Percentiles rank a stretch among this genome's conserved stretches.
phyloP scores from a whole-genome alignment of 2,888 invertebrate species.

The Pristionchus exspectatus region DNA sequence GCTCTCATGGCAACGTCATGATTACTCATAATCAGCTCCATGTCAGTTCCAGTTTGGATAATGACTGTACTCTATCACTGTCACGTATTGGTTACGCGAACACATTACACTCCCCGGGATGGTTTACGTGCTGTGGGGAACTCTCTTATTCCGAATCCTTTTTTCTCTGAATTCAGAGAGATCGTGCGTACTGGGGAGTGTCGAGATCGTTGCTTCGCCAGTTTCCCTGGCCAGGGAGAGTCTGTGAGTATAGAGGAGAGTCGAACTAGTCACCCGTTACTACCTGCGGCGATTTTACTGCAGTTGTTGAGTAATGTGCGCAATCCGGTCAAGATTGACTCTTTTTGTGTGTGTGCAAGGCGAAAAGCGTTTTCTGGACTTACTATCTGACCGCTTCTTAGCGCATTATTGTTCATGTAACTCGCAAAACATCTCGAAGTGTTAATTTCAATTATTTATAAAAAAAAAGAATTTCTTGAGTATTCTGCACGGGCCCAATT shows the following conservation, averaged over 20 bases:
- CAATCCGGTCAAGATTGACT: conserved; percentile 19
- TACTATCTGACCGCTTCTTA: no score
- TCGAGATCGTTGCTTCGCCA: no score
- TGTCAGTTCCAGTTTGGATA: conserved; percentile 33
- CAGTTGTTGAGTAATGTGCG: not conserved
- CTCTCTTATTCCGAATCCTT: not conserved
- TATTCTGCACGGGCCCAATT: not conserved
- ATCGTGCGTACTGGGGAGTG: not conserved
- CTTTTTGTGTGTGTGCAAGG: not conserved
- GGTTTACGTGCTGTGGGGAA: no score
- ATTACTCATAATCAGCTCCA: not conserved
- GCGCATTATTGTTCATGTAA: no score
- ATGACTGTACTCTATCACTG: not conserved
- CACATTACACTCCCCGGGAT: not conserved
- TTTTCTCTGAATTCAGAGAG: not conserved
- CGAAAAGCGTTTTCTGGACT: no score
- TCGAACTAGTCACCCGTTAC: conserved; percentile 1
- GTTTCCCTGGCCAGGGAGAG: not conserved
- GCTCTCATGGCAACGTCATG: not conserved
- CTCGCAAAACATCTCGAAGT: no score
- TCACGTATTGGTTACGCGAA: not conserved
- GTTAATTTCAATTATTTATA: no score
- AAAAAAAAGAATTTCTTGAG: not conserved
- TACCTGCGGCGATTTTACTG: conserved; percentile 6
- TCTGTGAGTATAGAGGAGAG: not conserved